Conservation (phyloP, 2,113 vertebrate species). For the Pedionomus torquatus region DNA sequence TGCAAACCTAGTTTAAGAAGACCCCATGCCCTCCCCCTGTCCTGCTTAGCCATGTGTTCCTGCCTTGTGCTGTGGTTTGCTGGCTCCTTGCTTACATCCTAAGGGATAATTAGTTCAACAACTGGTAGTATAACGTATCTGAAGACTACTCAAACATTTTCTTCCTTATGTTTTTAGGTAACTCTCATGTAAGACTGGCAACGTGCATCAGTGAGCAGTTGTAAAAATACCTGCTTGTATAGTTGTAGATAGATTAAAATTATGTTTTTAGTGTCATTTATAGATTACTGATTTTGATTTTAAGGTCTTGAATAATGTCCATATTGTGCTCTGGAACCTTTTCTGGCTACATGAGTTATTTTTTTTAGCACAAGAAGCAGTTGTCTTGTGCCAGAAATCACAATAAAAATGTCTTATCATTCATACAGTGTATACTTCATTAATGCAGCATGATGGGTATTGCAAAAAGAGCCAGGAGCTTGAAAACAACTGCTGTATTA, state of each 20-base stretch:
- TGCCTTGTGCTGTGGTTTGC: not conserved
- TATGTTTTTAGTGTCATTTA: not conserved
- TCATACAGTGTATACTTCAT: not conserved
- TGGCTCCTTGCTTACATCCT: not conserved
- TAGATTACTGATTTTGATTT: not conserved
- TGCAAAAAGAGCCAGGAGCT: not conserved
- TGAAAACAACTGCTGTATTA: not conserved
- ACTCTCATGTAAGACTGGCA: not conserved
- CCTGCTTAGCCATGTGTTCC: not conserved
- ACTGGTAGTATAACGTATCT: not conserved
- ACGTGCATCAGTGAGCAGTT: not conserved
- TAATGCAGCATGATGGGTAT: not conserved
- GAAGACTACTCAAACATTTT: not conserved
- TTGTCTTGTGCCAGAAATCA: not conserved
- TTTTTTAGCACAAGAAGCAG: not conserved
- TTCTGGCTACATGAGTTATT: not conserved
- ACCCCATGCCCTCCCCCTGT: not conserved
- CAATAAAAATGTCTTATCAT: not conserved
- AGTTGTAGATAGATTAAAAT: not conserved
- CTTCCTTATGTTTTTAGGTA: not conserved
- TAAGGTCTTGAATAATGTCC: not conserved
- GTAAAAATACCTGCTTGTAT: not conserved
- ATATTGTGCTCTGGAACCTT: not conserved
- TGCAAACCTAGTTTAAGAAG: not conserved
- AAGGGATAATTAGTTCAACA: not conserved